Percentiles rank a stretch among this genome's conserved stretches.
These are phyloP conservation scores for Altica lythri DNA, from an alignment of 2,888 invertebrate species.

Conservation along the genomic window DNA sequence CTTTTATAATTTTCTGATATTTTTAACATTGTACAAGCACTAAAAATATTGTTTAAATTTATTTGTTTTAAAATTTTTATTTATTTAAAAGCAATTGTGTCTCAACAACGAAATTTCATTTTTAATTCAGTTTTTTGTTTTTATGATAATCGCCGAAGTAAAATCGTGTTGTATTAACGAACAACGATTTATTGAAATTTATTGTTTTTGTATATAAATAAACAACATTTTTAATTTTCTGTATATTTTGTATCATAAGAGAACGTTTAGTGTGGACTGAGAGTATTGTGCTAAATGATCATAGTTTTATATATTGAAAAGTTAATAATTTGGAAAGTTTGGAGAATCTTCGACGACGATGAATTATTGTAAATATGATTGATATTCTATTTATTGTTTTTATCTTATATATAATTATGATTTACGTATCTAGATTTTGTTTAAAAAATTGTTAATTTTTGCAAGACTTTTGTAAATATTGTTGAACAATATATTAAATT, in stretches of 20 bases:
- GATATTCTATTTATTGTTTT: constrained; percentile 24
- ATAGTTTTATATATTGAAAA: constrained; percentile 14
- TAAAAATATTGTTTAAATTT: no score
- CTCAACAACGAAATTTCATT: no score
- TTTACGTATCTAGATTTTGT: constrained; percentile 32
- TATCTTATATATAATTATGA: constrained; percentile 6
- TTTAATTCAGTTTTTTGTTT: no score
- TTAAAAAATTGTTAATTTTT: constrained; percentile 33
- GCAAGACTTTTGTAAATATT: constrained; percentile 38
- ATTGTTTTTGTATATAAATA: neutral
- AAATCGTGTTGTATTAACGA: no score
- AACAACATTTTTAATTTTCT: neutral
- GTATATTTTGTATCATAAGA: neutral
- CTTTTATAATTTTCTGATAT: no score
- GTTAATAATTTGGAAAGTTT: constrained; percentile 8
- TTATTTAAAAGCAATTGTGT: no score
- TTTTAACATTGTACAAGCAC: no score
- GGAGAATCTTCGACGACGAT: no score
- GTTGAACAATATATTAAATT: constrained; percentile 30
- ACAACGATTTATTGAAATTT: no score
- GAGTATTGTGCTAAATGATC: constrained; percentile 5
- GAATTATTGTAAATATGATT: constrained; percentile 1
- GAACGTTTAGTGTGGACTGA: constrained; percentile 7
- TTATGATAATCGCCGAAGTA: no score
- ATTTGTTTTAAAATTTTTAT: no score